Evolutionary conservation across 1,140 invertebrate genomes (phyloP), one percentile per base, ranked within the genome.

Genomic region (Lasioglossum albipes): DNA sequence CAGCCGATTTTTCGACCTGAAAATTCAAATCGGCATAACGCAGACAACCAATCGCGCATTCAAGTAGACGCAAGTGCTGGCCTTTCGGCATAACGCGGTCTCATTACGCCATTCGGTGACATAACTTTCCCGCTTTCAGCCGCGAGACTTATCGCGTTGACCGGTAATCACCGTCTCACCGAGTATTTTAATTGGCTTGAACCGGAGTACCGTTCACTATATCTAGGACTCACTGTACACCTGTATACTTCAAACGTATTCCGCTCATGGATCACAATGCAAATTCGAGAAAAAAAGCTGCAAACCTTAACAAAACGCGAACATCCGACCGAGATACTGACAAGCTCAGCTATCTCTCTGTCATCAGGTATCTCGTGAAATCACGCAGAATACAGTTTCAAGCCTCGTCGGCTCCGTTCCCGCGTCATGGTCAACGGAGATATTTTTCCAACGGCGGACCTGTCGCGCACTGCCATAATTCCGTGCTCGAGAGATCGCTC

Each of bases 31-130:
- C 52, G 52, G 20, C 36, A 31, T 68, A 59, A 45, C 13, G 22
- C 7, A 68, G 61, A 64, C 75, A 27, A 27, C 13, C n/a, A 16
- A 78, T 71, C 57, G 22, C 7, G 5, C 7, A 78, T 71, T 72
- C 27, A 52, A 78, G 68, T 22, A 71, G 67, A 70, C 66, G 66
- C 75, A 59, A 71, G 67, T 70, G 42, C 13, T 20, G 22, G 22
- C 31, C 59, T 27, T 42, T 70, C 13, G 54, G 79, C 20, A 78
- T 64, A 77, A 70, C 61, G 27, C 61, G 61, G 42, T 41, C 77
- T 82, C 69, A 64, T 82, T 79, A 74, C 76, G 76, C 52, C 76
- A 82, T 52, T 27, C 36, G 61, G 16, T 82, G 81, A 82, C 76
- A 82, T 82, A 83, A 83, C 61, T 62, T 71, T 22, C 61, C 22